Percentiles rank a stretch among this genome's conserved stretches.
phyloP scores from a whole-genome alignment of 2,888 invertebrate genomes.

The Flexamia atlantica region DNA sequence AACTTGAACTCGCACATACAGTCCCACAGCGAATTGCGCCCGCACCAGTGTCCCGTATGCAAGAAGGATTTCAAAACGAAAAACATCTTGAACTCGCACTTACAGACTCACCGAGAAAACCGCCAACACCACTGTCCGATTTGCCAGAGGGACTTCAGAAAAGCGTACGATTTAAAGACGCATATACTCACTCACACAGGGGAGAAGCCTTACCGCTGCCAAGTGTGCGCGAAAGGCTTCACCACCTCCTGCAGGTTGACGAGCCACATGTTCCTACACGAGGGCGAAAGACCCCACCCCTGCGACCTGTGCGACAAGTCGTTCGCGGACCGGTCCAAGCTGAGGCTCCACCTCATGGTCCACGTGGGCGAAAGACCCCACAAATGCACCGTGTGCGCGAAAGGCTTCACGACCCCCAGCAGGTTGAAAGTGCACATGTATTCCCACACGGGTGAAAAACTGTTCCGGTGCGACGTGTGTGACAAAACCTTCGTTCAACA shows the following conservation, averaged over 20 bases:
- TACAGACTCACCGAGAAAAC: background rate
- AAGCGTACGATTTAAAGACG: background rate
- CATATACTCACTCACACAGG: background rate
- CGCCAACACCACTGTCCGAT: background rate
- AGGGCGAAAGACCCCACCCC: background rate
- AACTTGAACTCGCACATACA: background rate
- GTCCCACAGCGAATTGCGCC: background rate
- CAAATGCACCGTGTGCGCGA: background rate
- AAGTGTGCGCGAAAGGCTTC: background rate
- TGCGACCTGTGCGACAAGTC: background rate
- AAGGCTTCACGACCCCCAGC: background rate
- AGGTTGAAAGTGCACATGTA: no score
- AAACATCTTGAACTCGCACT: background rate
- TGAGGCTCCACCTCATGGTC: background rate
- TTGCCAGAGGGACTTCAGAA: background rate
- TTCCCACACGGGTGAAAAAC: no score
- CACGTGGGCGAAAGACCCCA: background rate
- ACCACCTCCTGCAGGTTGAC: background rate
- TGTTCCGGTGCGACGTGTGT: no score
- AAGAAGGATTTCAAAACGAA: background rate
- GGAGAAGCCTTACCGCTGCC: background rate
- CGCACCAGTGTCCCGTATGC: background rate
- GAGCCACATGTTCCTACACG: background rate
- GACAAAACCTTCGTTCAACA: no score
- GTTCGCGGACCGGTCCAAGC: background rate